Conservation (phyloP, 2,797 vertebrate species). For the Semotilus atromaculatus region DNA sequence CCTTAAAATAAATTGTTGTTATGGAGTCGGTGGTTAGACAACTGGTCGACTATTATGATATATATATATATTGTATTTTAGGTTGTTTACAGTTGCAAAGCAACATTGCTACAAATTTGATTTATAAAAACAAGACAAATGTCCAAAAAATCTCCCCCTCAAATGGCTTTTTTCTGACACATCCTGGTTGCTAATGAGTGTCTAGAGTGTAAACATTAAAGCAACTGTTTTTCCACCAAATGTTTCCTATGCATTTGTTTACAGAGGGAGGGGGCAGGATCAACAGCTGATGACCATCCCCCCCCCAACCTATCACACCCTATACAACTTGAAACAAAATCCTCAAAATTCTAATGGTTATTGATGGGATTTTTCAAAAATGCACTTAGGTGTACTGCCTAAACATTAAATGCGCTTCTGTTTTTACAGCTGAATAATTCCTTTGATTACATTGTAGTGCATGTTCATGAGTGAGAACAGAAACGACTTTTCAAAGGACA, state of each 20-base stretch:
- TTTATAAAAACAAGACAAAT: neutral
- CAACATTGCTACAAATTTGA: neutral
- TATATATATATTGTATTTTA: too few species aligned
- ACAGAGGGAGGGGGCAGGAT: slow-evolving; percentile 54
- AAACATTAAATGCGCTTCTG: neutral
- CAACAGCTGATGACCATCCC: slow-evolving; percentile 69
- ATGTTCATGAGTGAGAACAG: slow-evolving; percentile 45
- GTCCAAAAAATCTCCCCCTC: neutral
- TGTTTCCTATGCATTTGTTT: slow-evolving; percentile 71
- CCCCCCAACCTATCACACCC: neutral
- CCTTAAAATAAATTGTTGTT: too few species aligned
- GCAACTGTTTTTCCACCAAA: slow-evolving; percentile 71
- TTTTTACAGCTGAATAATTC: slow-evolving; percentile 13
- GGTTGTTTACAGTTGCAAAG: neutral
- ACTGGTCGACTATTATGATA: neutral
- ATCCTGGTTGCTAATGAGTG: slow-evolving; percentile 27
- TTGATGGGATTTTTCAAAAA: neutral
- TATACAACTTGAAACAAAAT: slow-evolving; percentile 26
- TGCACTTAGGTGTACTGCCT: neutral
- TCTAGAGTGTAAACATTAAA: slow-evolving; percentile 51
- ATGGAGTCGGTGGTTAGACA: neutral
- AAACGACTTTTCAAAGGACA: slow-evolving; percentile 54
- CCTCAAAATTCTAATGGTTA: too few species aligned
- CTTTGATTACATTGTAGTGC: slow-evolving; percentile 28
- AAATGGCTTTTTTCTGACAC: neutral